These are phyloP conservation scores for Phylloscopus collybita DNA, from an alignment of 2,797 vertebrate species.

Conservation along the genomic window DNA sequence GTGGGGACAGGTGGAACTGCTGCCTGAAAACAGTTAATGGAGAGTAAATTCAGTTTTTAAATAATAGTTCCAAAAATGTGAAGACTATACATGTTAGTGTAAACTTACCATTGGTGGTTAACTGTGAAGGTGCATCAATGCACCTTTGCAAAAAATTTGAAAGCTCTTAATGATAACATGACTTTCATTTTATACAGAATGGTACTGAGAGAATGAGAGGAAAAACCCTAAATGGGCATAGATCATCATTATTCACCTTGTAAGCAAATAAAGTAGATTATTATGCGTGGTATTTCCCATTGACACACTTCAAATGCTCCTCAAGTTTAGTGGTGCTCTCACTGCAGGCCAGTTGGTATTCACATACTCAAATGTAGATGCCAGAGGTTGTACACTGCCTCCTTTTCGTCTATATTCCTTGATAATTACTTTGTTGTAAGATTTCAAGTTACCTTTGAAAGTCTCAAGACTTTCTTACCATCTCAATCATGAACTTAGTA, in stretches of 20 bases:
- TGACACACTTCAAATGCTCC: neutral
- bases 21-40: neutral
- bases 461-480: neutral
- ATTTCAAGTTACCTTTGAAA: neutral
- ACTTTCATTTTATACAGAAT: neutral
- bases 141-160: neutral
- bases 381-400: neutral
- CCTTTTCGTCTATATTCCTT: neutral
- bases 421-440: neutral
- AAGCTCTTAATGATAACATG: neutral
- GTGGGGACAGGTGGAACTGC: neutral
- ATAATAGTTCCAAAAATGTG: neutral
- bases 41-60: neutral
- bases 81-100: neutral
- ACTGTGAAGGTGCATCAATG: neutral
- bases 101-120: neutral
- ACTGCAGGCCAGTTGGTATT: neutral
- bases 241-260: neutral
- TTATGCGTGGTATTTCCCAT: neutral
- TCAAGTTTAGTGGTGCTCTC: neutral
- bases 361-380: neutral
- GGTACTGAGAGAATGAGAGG: neutral
- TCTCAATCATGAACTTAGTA: neutral
- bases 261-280: neutral
- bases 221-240: neutral